A percentile compares a stretch with the other conserved stretches of the same genome.
Conservation (phyloP, 2,888 invertebrate genomes). For the Tipula unca region DNA sequence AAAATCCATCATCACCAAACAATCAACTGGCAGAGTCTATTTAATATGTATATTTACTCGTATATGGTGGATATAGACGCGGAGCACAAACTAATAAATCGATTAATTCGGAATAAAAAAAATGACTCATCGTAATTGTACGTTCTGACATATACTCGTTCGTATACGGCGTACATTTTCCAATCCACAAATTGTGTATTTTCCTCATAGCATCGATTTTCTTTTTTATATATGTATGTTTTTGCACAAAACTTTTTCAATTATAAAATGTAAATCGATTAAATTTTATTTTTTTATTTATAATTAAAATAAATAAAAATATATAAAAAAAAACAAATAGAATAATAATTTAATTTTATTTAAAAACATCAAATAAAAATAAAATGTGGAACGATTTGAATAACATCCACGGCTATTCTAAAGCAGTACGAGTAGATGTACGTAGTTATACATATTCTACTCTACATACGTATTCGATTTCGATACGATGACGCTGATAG, state of each 20-base stretch:
- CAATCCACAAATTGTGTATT: too few species aligned
- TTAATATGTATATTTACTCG: not conserved
- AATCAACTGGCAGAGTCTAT: not conserved
- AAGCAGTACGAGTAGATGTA: not conserved
- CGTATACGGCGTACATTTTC: too few species aligned
- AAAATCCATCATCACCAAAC: not conserved
- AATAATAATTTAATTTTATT: not conserved
- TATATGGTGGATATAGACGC: not conserved
- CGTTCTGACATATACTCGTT: not conserved
- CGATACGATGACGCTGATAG: not conserved
- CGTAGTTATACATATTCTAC: not conserved
- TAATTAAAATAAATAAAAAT: not conserved
- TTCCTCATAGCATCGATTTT: too few species aligned
- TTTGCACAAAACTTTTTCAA: not conserved
- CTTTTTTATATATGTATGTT: not conserved
- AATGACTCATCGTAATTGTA: not conserved
- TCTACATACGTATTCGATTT: not conserved
- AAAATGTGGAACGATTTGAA: not conserved
- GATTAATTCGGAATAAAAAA: not conserved
- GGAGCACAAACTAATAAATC: not conserved
- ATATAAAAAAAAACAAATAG: not conserved
- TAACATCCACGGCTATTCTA: not conserved
- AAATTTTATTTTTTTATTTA: not conserved
- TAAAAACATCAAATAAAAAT: not conserved
- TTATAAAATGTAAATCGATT: slow-evolving; percentile 14